Evolutionary conservation across 1,140 invertebrate genomes (phyloP).

Genomic region (Halyomorpha halys): DNA sequence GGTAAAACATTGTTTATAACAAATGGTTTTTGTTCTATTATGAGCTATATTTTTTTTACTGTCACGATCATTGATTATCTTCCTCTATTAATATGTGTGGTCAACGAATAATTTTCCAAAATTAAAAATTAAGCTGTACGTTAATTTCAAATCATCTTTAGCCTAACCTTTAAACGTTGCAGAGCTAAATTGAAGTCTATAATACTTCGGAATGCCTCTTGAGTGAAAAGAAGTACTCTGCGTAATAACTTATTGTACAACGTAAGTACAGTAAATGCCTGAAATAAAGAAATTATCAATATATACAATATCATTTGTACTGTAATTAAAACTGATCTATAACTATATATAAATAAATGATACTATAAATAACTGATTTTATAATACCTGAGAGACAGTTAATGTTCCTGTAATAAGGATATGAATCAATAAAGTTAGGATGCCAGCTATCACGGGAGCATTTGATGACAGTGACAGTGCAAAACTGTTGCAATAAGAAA

Average conservation of each 20-base stretch:
- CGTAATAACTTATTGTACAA: background rate
- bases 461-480: conserved; percentile 50
- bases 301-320: too few species aligned
- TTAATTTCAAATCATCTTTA: too few species aligned
- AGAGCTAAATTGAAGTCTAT: background rate
- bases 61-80: too few species aligned
- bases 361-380: too few species aligned
- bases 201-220: conserved; percentile 2
- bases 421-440: conserved; percentile 54
- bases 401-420: conserved; percentile 48
- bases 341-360: too few species aligned
- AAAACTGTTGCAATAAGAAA: conserved; percentile 49
- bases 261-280: conserved; percentile 4
- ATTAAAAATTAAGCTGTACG: too few species aligned
- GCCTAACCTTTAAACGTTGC: background rate
- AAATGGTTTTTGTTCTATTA: too few species aligned
- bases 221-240: background rate
- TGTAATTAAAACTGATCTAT: too few species aligned
- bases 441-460: conserved; percentile 49
- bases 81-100: too few species aligned
- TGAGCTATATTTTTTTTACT: too few species aligned
- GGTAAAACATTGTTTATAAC: too few species aligned
- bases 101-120: too few species aligned
- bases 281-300: background rate
- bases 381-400: conserved; percentile 50